Evolutionary conservation across 2,888 invertebrate genomes (phyloP).

Genomic region (Dryobotodes eremita): DNA sequence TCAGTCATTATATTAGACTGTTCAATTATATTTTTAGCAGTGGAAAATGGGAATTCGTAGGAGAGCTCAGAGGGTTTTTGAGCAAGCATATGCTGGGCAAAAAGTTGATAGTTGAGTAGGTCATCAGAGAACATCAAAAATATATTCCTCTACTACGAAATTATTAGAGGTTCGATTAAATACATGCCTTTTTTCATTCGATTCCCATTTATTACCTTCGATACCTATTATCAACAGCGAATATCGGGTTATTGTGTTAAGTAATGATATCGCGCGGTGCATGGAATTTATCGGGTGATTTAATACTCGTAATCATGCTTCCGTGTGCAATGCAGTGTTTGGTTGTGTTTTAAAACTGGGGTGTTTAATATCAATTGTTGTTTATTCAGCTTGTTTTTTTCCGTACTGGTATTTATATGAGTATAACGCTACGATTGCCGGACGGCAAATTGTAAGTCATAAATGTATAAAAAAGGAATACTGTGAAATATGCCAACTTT

Average conservation of each 20-base stretch:
- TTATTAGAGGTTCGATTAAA: background rate
- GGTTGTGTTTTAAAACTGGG: slow-evolving; percentile 10
- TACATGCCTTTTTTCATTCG: background rate
- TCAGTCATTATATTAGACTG: too few species aligned
- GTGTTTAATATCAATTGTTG: background rate
- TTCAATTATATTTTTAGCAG: background rate
- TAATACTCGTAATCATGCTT: slow-evolving; percentile 17
- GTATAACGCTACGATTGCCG: too few species aligned
- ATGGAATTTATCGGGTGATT: slow-evolving; percentile 32
- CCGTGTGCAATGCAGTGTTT: background rate
- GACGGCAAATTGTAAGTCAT: too few species aligned
- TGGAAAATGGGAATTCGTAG: too few species aligned
- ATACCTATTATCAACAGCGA: slow-evolving; percentile 12
- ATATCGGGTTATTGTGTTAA: slow-evolving; percentile 18
- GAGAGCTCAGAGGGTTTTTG: too few species aligned
- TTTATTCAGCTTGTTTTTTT: background rate
- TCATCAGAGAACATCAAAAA: too few species aligned
- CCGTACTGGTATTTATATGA: too few species aligned
- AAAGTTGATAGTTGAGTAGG: too few species aligned
- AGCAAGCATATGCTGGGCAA: too few species aligned
- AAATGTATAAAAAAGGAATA: too few species aligned
- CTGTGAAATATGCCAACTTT: too few species aligned
- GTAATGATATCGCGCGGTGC: slow-evolving; percentile 20
- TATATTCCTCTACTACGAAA: background rate
- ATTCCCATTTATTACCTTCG: background rate